Percentiles rank a stretch among this genome's conserved stretches.
phyloP scores from a whole-genome alignment of 2,113 vertebrate species.

The Turnix velox region DNA sequence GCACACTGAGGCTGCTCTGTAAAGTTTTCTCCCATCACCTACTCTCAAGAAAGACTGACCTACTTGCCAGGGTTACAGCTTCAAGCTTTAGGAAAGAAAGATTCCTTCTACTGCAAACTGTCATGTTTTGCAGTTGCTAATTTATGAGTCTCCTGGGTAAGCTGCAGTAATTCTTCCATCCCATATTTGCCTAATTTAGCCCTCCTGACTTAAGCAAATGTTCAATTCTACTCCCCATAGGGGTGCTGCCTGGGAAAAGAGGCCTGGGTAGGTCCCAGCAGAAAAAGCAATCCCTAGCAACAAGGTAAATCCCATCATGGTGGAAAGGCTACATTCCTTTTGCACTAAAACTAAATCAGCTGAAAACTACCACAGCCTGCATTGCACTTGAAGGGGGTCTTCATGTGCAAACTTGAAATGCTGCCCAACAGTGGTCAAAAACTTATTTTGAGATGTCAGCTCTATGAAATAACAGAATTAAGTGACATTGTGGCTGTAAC shows the following conservation, averaged over 20 bases:
- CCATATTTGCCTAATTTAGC: neutral
- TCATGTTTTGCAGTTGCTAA: neutral
- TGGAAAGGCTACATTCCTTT: neutral
- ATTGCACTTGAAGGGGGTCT: neutral
- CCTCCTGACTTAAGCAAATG: neutral
- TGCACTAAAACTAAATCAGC: neutral
- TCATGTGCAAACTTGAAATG: slow-evolving; percentile 26
- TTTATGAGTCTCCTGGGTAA: neutral
- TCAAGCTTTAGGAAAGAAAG: neutral
- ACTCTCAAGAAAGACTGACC: neutral
- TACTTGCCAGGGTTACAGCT: neutral
- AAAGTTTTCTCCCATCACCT: neutral
- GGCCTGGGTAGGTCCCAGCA: neutral
- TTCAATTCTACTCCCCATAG: neutral
- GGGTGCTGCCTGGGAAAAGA: neutral
- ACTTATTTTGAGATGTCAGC: neutral
- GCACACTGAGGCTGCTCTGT: neutral
- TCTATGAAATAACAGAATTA: neutral
- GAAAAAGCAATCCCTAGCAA: neutral
- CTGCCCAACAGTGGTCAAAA: slow-evolving; percentile 26
- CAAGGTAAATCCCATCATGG: neutral
- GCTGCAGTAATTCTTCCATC: neutral
- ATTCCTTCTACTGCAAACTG: neutral
- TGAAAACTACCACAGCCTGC: neutral
- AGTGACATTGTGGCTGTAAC: neutral